phyloP scores from a whole-genome alignment of 2,113 vertebrate genomes.

The Cavia porcellus region DNA sequence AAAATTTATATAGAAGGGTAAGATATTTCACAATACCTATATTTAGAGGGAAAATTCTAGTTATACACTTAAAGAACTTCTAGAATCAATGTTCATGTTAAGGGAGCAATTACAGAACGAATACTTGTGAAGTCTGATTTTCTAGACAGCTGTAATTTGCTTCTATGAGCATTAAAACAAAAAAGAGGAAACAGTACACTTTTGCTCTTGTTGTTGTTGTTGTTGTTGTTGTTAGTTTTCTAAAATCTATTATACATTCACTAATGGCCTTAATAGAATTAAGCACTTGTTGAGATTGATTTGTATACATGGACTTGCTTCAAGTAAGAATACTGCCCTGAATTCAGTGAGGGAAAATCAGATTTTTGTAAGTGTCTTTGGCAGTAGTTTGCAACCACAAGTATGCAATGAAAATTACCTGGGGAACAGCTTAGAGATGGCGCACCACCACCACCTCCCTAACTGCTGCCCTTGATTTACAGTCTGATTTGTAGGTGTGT shows the following conservation, averaged over 20 bases:
- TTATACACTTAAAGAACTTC: conserved; percentile 34
- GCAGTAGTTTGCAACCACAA: not conserved
- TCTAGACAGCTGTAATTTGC: not conserved
- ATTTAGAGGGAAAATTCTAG: not conserved
- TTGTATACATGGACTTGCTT: not conserved
- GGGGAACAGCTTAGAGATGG: not conserved
- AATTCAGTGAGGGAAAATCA: not conserved
- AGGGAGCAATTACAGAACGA: not conserved
- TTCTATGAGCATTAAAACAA: not conserved
- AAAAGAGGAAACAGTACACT: not conserved
- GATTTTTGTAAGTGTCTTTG: not conserved
- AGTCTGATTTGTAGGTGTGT: not conserved
- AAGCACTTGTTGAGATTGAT: conserved; percentile 20
- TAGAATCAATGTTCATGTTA: conserved; percentile 36
- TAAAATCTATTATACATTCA: not conserved
- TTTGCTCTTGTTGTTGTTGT: not conserved
- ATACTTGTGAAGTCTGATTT: not conserved
- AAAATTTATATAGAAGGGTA: not conserved
- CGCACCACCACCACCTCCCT: too few relatives aligned
- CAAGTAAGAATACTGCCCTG: conserved; percentile 11
- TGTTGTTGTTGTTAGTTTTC: not conserved
- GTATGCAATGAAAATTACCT: not conserved
- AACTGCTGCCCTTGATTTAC: not conserved
- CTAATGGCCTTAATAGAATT: not conserved
- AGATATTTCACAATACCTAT: not conserved